Conservation (phyloP, 2,888 invertebrate genomes). For the Hecatera dysodea region DNA sequence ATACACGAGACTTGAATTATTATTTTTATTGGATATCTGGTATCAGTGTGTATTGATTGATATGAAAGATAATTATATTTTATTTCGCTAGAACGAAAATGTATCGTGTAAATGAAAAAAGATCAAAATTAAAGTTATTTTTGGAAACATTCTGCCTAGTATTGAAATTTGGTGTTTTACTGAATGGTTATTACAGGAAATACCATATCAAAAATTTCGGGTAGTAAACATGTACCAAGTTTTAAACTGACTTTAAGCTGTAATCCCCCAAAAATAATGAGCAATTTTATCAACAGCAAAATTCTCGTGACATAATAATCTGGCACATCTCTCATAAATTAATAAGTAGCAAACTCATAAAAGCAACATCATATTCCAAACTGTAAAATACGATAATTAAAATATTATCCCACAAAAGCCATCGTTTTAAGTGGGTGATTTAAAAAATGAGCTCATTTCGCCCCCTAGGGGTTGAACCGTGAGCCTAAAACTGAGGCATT, state of each 20-base stretch:
- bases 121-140: not conserved
- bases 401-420: constrained; percentile 57
- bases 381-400: constrained; percentile 60
- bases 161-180: no score
- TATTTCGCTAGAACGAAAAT: no score
- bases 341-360: constrained; percentile 45
- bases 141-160: not conserved
- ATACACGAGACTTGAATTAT: not conserved
- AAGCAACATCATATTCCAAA: constrained; percentile 28
- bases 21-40: constrained; percentile 2
- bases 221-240: not conserved
- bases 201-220: no score
- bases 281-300: constrained; percentile 25
- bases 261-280: constrained; percentile 23
- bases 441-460: constrained; percentile 61
- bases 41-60: not conserved
- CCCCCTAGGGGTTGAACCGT: constrained; percentile 41
- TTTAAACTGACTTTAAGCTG: constrained; percentile 17
- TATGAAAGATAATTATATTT: not conserved
- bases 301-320: constrained; percentile 23
- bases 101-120: not conserved
- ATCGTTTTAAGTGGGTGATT: constrained; percentile 60
- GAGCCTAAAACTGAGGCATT: constrained; percentile 73
- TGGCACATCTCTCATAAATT: constrained; percentile 38
- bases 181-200: not conserved